A percentile compares a stretch with the other conserved stretches of the same genome.
Evolutionary conservation across 2,797 vertebrate genomes (phyloP).

Genomic region (Vireo griseus): DNA sequence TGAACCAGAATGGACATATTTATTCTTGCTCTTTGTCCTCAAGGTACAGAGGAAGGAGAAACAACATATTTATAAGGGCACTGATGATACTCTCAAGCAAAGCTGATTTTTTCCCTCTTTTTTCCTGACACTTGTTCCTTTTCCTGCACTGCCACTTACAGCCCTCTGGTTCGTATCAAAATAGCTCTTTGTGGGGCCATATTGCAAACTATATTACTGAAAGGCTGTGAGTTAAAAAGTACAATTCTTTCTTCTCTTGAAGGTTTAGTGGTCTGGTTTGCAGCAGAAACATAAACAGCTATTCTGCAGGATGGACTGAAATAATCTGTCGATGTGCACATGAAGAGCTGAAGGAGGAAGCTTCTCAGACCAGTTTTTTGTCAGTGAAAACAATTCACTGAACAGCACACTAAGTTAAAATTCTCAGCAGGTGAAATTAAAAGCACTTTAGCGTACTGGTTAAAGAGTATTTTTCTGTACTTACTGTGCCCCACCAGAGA

Average conservation of each 20-base stretch:
- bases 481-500: slow-evolving; percentile 98
- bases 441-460: background rate
- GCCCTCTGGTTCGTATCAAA: background rate
- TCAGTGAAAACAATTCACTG: background rate
- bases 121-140: background rate
- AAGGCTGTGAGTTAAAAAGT: background rate
- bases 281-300: background rate
- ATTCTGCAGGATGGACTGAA: background rate
- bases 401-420: background rate
- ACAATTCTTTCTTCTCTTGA: background rate
- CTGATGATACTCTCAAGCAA: background rate
- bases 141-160: background rate
- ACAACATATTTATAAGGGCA: background rate
- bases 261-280: background rate
- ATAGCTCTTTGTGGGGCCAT: background rate
- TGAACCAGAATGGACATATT: background rate
- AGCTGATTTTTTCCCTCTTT: background rate
- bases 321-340: background rate
- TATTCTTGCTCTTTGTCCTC: background rate
- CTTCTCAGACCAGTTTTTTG: background rate
- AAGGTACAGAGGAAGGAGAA: background rate
- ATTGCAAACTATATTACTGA: background rate
- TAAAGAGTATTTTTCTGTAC: slow-evolving; percentile 60
- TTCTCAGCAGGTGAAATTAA: background rate
- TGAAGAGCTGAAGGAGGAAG: background rate